phyloP scores from a whole-genome alignment of 2,888 invertebrate genomes.

The Lampropteryx suffumata region DNA sequence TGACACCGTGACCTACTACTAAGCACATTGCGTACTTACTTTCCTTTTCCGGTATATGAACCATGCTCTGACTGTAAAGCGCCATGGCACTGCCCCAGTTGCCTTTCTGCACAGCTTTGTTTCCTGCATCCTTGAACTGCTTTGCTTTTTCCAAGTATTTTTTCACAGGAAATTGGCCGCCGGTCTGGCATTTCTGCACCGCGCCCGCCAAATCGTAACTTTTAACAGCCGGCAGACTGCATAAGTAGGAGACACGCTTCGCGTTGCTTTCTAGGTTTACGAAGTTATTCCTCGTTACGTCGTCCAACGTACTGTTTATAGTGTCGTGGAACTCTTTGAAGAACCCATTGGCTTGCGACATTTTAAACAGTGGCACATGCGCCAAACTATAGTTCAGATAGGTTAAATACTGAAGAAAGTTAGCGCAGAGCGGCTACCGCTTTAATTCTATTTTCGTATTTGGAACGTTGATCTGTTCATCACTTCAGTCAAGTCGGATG shows the following conservation, averaged over 20 bases:
- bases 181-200: conserved; percentile 59
- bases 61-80: conserved; percentile 87
- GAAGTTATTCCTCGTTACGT: conserved; percentile 85
- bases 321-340: conserved; percentile 86
- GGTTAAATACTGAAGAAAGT: conserved; percentile 60
- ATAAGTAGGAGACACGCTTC: conserved; percentile 85
- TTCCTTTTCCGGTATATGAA: conserved; percentile 85
- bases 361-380: conserved; percentile 45
- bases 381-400: conserved; percentile 37
- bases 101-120: conserved; percentile 87
- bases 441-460: conserved; percentile 71
- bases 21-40: conserved; percentile 78
- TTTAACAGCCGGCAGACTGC: conserved; percentile 77
- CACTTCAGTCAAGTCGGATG: conserved; percentile 56
- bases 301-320: conserved; percentile 78
- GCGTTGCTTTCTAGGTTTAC: conserved; percentile 84
- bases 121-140: conserved; percentile 87
- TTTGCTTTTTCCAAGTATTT: conserved; percentile 84
- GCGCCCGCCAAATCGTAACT: conserved; percentile 75
- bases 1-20: conserved; percentile 25
- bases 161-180: conserved; percentile 64
- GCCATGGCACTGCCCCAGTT: conserved; percentile 87
- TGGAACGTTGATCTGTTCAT: conserved; percentile 58
- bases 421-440: conserved; percentile 55
- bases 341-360: conserved; percentile 75